Evolutionary conservation across 2,113 vertebrate species (phyloP), one percentile per base, ranked within the genome.

Genomic region (Phycodurus eques): DNA sequence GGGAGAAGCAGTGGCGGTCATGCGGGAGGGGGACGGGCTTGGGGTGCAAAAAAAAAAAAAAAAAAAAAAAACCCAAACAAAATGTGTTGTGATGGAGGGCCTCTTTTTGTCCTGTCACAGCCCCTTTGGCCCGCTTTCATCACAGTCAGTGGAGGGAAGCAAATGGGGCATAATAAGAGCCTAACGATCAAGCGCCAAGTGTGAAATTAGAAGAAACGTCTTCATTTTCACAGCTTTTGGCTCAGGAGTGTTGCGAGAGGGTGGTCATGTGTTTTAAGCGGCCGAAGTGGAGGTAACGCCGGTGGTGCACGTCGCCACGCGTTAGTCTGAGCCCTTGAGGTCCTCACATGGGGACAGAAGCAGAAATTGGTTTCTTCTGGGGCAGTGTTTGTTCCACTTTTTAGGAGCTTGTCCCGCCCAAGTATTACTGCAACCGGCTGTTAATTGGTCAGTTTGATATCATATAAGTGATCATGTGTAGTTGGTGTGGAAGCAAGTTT

Each of bases 141-240:
- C 88, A 84, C 60, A 78, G 78, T 80, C 88, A 92, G 86, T 88
- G 85, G 82, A 92, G 88, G 87, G 85, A 92, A 92, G 87, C 90
- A 91, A 92, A 89, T 89, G 83, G 87, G 80, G 76, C 84, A 90
- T 90, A 91, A 92, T 90, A 90, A 92, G 88, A 87, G 78, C 87
- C 89, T 77, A 90, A 89, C 92, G 71, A 91, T 93, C 92, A 92
- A 90, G 88, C 76, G 9, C 73, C 2, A 75, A 89, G 89, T 93
- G 93, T 93, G 92, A 93, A 94, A 93, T 93, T 87, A 91, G 88
- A 92, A 91, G 89, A 93, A 93, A 92, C 89, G 84, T 93, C 92
- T 92, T 93, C 87, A 92, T 93, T 92, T 93, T 91, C 88, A 91
- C 90, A 91, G 90, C 73, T 90, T 84, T 77, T 79, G 67, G 27